Evolutionary conservation across 2,113 vertebrate genomes (phyloP).

Genomic region (Azemiops feae): DNA sequence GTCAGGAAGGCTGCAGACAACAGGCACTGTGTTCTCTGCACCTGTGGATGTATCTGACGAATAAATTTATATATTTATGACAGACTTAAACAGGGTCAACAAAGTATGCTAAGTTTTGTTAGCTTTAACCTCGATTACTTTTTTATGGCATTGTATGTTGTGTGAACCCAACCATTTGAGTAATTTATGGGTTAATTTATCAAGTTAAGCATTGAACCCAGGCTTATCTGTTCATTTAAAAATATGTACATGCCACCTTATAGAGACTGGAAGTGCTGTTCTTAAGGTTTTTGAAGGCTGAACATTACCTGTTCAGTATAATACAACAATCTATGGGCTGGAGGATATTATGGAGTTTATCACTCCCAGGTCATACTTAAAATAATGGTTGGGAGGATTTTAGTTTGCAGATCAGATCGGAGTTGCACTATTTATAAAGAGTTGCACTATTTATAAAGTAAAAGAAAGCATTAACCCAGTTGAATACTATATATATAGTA

Average conservation of each 20-base stretch:
- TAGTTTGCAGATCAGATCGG: slow-evolving; percentile 31
- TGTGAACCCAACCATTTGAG: background rate
- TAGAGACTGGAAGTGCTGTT: too few species aligned
- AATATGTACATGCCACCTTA: background rate
- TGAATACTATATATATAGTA: slow-evolving; percentile 17
- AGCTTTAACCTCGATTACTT: background rate
- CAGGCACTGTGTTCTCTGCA: background rate
- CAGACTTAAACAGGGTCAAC: background rate
- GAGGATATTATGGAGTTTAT: slow-evolving; percentile 35
- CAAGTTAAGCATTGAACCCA: background rate
- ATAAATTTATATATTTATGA: background rate
- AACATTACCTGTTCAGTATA: slow-evolving; percentile 33
- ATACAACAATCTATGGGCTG: background rate
- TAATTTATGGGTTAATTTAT: background rate
- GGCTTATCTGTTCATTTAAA: background rate
- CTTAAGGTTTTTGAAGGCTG: background rate
- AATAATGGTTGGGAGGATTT: slow-evolving; percentile 37
- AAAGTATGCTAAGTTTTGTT: background rate
- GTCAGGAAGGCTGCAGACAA: slow-evolving; percentile 41
- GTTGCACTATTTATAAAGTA: slow-evolving; percentile 47
- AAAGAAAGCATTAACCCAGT: slow-evolving; percentile 52
- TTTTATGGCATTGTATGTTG: background rate
- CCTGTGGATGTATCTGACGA: background rate
- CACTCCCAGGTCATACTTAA: slow-evolving; percentile 7
- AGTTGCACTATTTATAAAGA: slow-evolving; percentile 46